Conservation (phyloP, 2,888 invertebrate genomes). For the Crioceris asparagi region DNA sequence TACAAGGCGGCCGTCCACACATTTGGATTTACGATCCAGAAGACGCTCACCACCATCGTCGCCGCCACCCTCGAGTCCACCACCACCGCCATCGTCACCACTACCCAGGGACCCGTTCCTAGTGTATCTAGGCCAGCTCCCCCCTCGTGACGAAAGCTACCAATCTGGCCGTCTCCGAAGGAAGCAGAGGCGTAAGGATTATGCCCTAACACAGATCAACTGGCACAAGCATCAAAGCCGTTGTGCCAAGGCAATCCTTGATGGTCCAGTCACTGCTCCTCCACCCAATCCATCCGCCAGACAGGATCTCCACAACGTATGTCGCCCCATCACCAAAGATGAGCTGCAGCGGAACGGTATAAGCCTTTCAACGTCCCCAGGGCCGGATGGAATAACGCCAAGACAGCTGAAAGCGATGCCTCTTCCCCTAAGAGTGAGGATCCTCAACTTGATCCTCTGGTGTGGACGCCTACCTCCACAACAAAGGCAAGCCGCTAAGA, state of each 20-base stretch:
- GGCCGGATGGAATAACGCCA: not conserved
- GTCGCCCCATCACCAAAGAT: not conserved
- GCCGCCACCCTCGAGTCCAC: too few species aligned
- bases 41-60: too few species aligned
- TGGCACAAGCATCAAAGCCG: not conserved
- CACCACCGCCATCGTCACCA: too few species aligned
- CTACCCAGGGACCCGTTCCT: too few species aligned
- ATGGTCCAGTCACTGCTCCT: too few species aligned
- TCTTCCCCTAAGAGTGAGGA: not conserved
- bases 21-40: too few species aligned
- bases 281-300: too few species aligned
- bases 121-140: too few species aligned
- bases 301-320: too few species aligned
- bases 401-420: not conserved
- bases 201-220: not conserved
- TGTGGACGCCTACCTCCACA: not conserved
- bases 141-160: too few species aligned
- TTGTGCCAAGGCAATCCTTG: not conserved
- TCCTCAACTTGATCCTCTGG: not conserved
- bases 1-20: too few species aligned
- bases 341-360: not conserved
- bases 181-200: not conserved
- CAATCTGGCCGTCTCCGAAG: too few species aligned
- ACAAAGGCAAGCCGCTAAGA: not conserved
- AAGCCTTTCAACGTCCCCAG: not conserved